Conservation (phyloP, 37 sponge, comb jelly and placozoan species). For the Aphrocallistes beatrix region DNA sequence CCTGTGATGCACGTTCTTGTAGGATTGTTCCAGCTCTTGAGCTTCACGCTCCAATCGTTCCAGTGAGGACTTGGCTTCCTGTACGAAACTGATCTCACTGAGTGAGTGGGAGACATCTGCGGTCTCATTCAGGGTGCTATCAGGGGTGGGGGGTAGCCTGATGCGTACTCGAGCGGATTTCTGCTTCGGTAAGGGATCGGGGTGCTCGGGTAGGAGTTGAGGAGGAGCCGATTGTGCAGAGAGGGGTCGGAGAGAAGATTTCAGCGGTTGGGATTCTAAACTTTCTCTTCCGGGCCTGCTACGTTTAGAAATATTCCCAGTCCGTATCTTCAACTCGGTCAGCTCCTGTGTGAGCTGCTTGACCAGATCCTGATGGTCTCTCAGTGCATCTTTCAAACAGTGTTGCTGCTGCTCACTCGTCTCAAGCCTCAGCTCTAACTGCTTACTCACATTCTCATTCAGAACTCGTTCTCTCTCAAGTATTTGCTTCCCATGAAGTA, state of each 20-base stretch:
- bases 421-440: background rate
- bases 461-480: background rate
- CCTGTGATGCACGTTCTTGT: background rate
- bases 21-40: background rate
- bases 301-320: background rate
- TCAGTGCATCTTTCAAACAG: background rate
- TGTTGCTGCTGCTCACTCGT: background rate
- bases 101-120: background rate
- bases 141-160: background rate
- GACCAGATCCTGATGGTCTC: background rate
- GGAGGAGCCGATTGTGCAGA: background rate
- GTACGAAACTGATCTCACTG: background rate
- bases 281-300: background rate
- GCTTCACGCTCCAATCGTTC: background rate
- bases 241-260: background rate
- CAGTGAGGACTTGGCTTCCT: background rate
- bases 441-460: background rate
- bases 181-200: background rate
- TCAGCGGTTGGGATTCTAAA: background rate
- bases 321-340: background rate
- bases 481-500: background rate
- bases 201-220: background rate
- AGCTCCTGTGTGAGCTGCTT: background rate
- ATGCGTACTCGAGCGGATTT: background rate
- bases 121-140: background rate